These are phyloP conservation scores for Muscina levida DNA, from an alignment of 2,888 invertebrate genomes.

Conservation along the genomic window DNA sequence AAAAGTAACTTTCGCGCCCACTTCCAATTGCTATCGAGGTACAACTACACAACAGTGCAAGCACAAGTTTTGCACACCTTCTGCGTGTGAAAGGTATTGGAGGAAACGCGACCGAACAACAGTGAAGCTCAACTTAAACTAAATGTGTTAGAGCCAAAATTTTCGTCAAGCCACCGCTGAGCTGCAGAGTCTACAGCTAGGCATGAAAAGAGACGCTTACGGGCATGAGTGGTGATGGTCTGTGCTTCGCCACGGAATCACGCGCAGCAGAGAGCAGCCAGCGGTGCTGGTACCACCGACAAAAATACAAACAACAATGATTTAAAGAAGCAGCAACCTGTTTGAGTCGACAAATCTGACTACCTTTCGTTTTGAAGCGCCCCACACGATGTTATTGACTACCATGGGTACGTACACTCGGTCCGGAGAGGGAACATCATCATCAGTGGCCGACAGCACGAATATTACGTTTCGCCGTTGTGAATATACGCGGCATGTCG, in stretches of 20 bases:
- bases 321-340: constrained; percentile 64
- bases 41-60: not conserved
- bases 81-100: constrained; percentile 26
- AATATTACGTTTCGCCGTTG: not conserved
- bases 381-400: not conserved
- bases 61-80: constrained; percentile 57
- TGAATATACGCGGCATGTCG: not conserved
- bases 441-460: not conserved
- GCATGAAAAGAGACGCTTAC: constrained; percentile 41
- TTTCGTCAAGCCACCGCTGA: constrained; percentile 68
- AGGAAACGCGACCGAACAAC: constrained; percentile 73
- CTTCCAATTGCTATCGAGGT: constrained; percentile 34
- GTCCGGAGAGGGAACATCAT: constrained; percentile 2
- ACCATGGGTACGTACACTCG: not conserved
- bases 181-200: constrained; percentile 5
- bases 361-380: constrained; percentile 48
- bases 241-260: constrained; percentile 3
- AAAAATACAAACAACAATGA: constrained; percentile 36
- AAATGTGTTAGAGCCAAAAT: constrained; percentile 71
- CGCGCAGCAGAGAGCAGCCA: constrained; percentile 1
- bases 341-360: constrained; percentile 46
- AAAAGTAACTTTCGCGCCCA: constrained; percentile 61
- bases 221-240: not conserved
- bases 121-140: constrained; percentile 75
- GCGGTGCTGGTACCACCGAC: constrained; percentile 45